phyloP scores from a whole-genome alignment of 2,113 vertebrate genomes.

The Chloroceryle aenea region DNA sequence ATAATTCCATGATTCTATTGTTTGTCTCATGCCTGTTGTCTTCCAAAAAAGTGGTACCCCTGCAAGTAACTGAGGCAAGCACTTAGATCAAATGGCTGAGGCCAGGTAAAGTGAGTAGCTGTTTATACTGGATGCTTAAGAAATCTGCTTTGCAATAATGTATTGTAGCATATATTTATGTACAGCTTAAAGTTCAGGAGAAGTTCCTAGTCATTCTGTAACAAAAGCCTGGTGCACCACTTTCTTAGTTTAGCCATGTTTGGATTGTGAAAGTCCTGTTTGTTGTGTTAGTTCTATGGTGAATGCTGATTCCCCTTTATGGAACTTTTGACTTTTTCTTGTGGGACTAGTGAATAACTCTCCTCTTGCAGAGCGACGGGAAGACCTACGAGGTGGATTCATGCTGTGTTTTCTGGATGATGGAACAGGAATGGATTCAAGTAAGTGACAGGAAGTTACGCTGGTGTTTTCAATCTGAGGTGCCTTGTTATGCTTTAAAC shows the following conservation, averaged over 20 bases:
- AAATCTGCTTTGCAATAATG: background rate
- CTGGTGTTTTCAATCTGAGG: background rate
- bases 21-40: background rate
- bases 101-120: background rate
- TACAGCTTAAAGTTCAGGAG: background rate
- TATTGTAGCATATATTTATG: background rate
- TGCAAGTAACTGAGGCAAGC: background rate
- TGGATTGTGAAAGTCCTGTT: background rate
- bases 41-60: background rate
- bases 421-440: slow-evolving; percentile 94
- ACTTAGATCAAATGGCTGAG: background rate
- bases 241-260: background rate
- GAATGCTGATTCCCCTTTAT: background rate
- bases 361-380: slow-evolving; percentile 81
- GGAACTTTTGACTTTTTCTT: background rate
- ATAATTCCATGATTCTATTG: background rate
- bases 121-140: background rate
- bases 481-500: background rate
- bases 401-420: slow-evolving; percentile 98
- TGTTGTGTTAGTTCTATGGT: background rate
- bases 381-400: slow-evolving; percentile 91
- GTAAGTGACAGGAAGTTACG: slow-evolving; percentile 79
- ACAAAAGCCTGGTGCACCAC: background rate
- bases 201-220: background rate
- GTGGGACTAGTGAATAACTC: background rate